A percentile compares a stretch with the other conserved stretches of the same genome.
These are phyloP conservation scores for Drosophila buzzatii DNA, from an alignment of 2,888 invertebrate species.

Conservation along the genomic window DNA sequence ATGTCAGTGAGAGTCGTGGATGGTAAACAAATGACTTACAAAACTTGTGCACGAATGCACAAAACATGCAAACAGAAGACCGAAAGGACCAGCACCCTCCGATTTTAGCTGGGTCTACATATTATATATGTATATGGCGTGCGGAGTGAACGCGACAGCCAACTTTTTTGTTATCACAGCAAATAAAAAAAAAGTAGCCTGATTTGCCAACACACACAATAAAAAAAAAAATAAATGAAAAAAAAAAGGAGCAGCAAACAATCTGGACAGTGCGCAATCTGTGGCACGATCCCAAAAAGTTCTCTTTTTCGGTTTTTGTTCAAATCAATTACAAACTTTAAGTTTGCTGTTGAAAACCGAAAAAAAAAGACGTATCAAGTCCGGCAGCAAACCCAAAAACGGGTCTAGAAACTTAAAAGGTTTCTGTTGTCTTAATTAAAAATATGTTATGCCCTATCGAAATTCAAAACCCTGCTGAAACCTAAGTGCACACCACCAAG, in stretches of 20 bases:
- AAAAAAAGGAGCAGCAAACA: conserved; percentile 26
- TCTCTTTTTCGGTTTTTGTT: conserved; percentile 59
- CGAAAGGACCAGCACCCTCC: conserved; percentile 3
- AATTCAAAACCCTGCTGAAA: conserved; percentile 48
- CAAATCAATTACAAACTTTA: conserved; percentile 81
- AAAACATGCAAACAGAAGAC: conserved; percentile 71
- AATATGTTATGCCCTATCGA: conserved; percentile 45
- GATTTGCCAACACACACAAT: conserved; percentile 32
- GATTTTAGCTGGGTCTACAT: conserved; percentile 26
- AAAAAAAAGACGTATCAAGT: conserved; percentile 45
- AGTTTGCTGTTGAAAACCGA: conserved; percentile 52
- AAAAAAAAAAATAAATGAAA: conserved; percentile 4
- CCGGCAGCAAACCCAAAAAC: conserved; percentile 19
- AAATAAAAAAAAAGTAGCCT: conserved; percentile 53
- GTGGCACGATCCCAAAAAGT: conserved; percentile 63
- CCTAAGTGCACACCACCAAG: conserved; percentile 22
- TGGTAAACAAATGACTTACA: conserved; percentile 77
- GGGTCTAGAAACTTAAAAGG: conserved; percentile 63
- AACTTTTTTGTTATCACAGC: conserved; percentile 60
- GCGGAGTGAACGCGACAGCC: conserved; percentile 42
- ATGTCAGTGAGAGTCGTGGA: conserved; percentile 68
- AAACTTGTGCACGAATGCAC: conserved; percentile 81
- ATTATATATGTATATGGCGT: conserved; percentile 64
- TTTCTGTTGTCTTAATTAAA: conserved; percentile 79
- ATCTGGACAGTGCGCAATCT: conserved; percentile 47